Evolutionary conservation across 2,888 invertebrate genomes (phyloP), one percentile per base, ranked within the genome.

Genomic region (Empis stercorea): DNA sequence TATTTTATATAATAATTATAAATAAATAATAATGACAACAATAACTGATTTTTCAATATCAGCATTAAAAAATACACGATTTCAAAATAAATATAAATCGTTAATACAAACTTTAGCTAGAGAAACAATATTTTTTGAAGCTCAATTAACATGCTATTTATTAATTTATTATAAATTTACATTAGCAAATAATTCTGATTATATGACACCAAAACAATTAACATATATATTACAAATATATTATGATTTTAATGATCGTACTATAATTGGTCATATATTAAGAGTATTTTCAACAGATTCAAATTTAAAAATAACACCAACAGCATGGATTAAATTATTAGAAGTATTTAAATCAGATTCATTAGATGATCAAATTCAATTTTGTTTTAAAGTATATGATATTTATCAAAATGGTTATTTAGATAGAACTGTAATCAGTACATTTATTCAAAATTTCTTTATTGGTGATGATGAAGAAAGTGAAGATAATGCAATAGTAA

Each of bases 241-340:
- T 0, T 78, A 87, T 45, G 77, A 81, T 20, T 80, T 87, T 74
- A 81, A 81, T 0, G 84, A 86, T 58, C 76, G 81, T 43, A 72
- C 72, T 42, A 73, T 80, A 60, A 78, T 79, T 68, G 79, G 79
- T 54, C 69, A 78, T 1, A 77, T 80, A 9, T 73, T 80, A 64
- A 70, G 76, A 4, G 73, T 76, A 0, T 60, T 81, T 4, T 34
- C 43, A 20, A 65, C 72, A 32, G 77, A 76, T 9, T 72, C 75
- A 11, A 57, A 57, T 17, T 37, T 55, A 23, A 55, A 62, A 43
- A 9, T 39, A n/a, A 56, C 59, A 42, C 74, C 78, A 60, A 69
- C 77, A 37, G 80, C 80, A 10, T 87, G 83, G 74, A 76, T 81
- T 0, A 73, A 75, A 48, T 74, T 83, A 1, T 68, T 87, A 58